phyloP scores from a whole-genome alignment of 2,797 vertebrate species.

The Acanthurus leucopareius region DNA sequence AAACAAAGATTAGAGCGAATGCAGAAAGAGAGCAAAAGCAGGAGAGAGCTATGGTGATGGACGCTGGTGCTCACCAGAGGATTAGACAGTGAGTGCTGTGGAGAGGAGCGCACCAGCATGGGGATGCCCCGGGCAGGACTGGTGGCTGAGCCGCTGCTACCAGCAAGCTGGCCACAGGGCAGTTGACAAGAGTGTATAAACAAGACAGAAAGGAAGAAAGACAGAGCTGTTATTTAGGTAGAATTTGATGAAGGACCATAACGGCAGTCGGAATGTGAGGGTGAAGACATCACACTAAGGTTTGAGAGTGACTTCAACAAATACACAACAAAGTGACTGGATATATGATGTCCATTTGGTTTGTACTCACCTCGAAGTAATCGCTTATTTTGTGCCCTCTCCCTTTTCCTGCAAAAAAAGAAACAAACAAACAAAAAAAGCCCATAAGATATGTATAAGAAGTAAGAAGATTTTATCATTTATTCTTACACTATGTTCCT shows the following conservation, averaged over 20 bases:
- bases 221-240: slow-evolving; percentile 59
- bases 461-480: background rate
- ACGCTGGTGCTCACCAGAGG: slow-evolving; percentile 90
- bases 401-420: slow-evolving; percentile 89
- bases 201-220: slow-evolving; percentile 25
- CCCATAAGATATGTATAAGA: background rate
- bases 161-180: slow-evolving; percentile 90
- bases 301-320: slow-evolving; percentile 38
- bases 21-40: slow-evolving; percentile 2
- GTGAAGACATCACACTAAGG: slow-evolving; percentile 34
- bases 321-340: slow-evolving; percentile 2
- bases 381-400: slow-evolving; percentile 97
- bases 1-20: slow-evolving; percentile 3
- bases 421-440: background rate
- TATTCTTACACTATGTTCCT: background rate
- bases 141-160: slow-evolving; percentile 96
- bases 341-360: background rate
- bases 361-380: slow-evolving; percentile 96
- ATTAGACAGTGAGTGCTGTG: slow-evolving; percentile 98
- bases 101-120: slow-evolving; percentile 93
- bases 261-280: slow-evolving; percentile 24
- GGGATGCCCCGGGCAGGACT: slow-evolving; percentile 96
- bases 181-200: slow-evolving; percentile 49
- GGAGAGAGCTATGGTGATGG: slow-evolving; percentile 40
- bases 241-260: slow-evolving; percentile 34